These are phyloP conservation scores for Tychaedon coryphoeus DNA, from an alignment of 2,113 vertebrate genomes.

Conservation along the genomic window DNA sequence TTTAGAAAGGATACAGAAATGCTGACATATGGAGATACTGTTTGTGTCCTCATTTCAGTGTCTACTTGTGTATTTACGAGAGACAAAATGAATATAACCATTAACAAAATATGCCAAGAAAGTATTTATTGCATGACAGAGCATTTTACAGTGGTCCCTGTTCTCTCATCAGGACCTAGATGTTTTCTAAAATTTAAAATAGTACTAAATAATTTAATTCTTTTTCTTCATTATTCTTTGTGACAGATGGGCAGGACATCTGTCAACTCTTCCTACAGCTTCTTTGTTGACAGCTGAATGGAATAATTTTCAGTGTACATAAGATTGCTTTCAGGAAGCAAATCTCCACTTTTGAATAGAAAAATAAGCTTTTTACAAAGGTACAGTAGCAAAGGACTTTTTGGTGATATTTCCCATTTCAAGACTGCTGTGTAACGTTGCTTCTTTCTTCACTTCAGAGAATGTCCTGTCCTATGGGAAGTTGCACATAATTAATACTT, in stretches of 20 bases:
- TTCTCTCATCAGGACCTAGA: not conserved
- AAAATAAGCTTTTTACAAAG: not conserved
- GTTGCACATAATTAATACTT: not conserved
- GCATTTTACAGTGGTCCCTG: not conserved
- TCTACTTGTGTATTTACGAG: not conserved
- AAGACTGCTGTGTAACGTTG: not conserved
- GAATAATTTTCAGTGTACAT: not conserved
- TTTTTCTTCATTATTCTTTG: not conserved
- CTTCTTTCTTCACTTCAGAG: not conserved
- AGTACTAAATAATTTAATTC: not conserved
- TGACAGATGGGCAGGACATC: slow-evolving; percentile 34
- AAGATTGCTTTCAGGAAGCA: not conserved
- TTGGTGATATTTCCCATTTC: not conserved
- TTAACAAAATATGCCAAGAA: not conserved
- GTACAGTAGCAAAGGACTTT: not conserved
- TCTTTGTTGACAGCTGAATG: not conserved
- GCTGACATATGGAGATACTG: not conserved
- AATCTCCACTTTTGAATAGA: not conserved
- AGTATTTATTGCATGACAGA: not conserved
- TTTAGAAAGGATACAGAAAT: not conserved
- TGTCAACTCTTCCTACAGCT: not conserved
- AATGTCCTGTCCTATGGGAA: not conserved
- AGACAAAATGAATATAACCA: not conserved
- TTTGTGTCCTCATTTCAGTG: not conserved
- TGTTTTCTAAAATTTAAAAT: not conserved